Percentiles rank a stretch among this genome's conserved stretches.
Conservation (phyloP, 2,797 vertebrate genomes). For the Danio choprae region DNA sequence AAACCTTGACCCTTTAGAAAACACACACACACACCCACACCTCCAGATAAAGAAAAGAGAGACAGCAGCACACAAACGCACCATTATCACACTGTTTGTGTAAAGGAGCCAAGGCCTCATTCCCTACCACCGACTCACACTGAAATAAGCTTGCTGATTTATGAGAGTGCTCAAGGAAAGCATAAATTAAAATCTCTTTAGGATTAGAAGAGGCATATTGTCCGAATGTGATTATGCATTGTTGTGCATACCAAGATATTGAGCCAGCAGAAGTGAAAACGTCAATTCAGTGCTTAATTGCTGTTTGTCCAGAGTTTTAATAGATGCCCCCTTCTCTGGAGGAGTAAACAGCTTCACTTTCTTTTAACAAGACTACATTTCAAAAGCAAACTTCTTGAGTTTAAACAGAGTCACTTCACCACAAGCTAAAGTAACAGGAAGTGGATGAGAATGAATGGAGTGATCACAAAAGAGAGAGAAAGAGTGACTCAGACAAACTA, state of each 20-base stretch:
- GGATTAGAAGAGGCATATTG: constrained; percentile 52
- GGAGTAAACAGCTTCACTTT: neutral
- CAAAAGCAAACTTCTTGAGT: neutral
- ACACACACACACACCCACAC: neutral
- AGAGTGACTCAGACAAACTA: too few species aligned
- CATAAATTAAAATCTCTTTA: constrained; percentile 52
- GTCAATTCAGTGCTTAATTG: constrained; percentile 43
- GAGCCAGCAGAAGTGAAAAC: constrained; percentile 37
- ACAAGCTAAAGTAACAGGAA: neutral
- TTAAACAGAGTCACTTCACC: neutral
- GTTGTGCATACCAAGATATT: constrained; percentile 40
- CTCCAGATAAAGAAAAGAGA: constrained; percentile 15
- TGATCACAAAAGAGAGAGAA: neutral
- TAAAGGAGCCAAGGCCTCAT: constrained; percentile 39
- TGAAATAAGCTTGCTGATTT: constrained; percentile 47
- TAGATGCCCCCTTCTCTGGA: constrained; percentile 2
- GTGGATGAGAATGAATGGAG: neutral
- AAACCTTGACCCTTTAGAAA: constrained; percentile 30
- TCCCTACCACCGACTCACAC: constrained; percentile 12
- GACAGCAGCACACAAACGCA: neutral
- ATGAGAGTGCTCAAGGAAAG: constrained; percentile 35
- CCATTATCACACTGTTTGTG: constrained; percentile 38
- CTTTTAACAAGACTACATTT: constrained; percentile 27
- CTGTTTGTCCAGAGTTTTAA: constrained; percentile 18
- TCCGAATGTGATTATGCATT: constrained; percentile 31